A percentile compares a stretch with the other conserved stretches of the same genome.
These are phyloP conservation scores for Cerastis rubricosa DNA, from an alignment of 2,888 invertebrate genomes.

Conservation along the genomic window DNA sequence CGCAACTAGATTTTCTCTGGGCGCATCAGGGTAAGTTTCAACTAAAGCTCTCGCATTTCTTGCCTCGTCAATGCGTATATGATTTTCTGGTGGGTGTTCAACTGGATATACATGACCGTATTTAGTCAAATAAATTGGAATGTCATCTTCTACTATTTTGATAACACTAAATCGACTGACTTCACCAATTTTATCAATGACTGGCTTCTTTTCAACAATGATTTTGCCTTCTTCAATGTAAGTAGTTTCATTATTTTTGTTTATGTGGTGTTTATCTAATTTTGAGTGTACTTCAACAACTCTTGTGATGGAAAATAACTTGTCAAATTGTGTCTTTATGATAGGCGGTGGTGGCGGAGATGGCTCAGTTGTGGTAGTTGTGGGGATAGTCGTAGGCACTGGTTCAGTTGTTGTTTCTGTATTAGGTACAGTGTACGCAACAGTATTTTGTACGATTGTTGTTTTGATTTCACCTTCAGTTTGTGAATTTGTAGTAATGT, in stretches of 20 bases:
- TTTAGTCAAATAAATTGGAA: constrained; percentile 88
- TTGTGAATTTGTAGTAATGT: constrained; percentile 70
- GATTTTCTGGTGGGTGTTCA: constrained; percentile 87
- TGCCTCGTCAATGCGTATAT: constrained; percentile 88
- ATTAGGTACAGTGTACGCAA: constrained; percentile 60
- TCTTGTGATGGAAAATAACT: constrained; percentile 93
- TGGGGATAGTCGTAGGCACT: constrained; percentile 50
- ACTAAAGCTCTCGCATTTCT: constrained; percentile 87
- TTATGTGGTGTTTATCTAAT: constrained; percentile 90
- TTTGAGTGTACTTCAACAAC: constrained; percentile 93
- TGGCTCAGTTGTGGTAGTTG: constrained; percentile 74
- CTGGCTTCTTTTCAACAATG: constrained; percentile 91
- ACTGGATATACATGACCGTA: constrained; percentile 87
- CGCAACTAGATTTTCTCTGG: constrained; percentile 86
- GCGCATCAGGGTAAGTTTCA: constrained; percentile 80
- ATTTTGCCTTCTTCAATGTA: constrained; percentile 89
- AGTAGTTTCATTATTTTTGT: constrained; percentile 90
- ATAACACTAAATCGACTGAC: constrained; percentile 93
- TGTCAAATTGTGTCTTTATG: constrained; percentile 89
- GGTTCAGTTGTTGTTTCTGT: constrained; percentile 67
- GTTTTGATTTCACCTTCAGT: constrained; percentile 67
- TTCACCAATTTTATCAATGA: constrained; percentile 92
- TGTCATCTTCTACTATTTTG: constrained; percentile 92
- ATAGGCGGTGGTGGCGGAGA: constrained; percentile 77
- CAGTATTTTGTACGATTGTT: constrained; percentile 54